Evolutionary conservation across 2,888 invertebrate species (phyloP).

Genomic region (Torymus auratus): DNA sequence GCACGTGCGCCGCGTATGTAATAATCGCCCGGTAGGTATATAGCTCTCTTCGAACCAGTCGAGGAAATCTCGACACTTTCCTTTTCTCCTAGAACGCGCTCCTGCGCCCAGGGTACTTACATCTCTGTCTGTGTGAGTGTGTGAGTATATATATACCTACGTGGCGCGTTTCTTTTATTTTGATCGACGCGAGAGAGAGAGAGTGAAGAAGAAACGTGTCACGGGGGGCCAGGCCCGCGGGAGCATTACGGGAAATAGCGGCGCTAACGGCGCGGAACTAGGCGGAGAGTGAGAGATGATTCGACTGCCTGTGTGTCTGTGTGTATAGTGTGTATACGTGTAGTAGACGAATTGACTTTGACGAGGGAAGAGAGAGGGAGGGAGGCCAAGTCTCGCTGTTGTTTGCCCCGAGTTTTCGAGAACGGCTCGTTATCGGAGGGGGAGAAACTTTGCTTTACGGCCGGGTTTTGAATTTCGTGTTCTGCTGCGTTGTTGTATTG

Average conservation of each 20-base stretch:
- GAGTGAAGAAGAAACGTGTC: conserved; percentile 8
- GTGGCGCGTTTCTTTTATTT: conserved; percentile 3
- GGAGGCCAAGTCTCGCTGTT: too few relatives aligned
- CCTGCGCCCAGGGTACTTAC: neutral
- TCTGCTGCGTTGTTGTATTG: too few relatives aligned
- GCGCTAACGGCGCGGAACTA: too few relatives aligned
- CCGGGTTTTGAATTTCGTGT: too few relatives aligned
- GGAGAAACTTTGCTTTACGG: too few relatives aligned
- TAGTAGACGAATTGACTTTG: too few relatives aligned
- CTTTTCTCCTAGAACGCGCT: conserved; percentile 18
- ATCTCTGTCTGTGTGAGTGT: too few relatives aligned
- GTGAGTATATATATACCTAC: neutral
- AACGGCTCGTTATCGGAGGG: too few relatives aligned
- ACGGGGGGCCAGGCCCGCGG: neutral
- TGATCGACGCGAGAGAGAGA: conserved; percentile 21
- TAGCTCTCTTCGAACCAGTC: neutral
- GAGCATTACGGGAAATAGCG: neutral
- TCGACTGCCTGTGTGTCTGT: too few relatives aligned
- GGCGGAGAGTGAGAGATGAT: too few relatives aligned
- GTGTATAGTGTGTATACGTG: too few relatives aligned
- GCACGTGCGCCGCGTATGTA: conserved; percentile 43
- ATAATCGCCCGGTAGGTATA: conserved; percentile 20
- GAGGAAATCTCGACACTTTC: conserved; percentile 45
- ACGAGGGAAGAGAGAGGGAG: too few relatives aligned
- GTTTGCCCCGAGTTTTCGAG: neutral